Conservation (phyloP, 1,140 invertebrate genomes). For the Aphelenchoides avenae region DNA sequence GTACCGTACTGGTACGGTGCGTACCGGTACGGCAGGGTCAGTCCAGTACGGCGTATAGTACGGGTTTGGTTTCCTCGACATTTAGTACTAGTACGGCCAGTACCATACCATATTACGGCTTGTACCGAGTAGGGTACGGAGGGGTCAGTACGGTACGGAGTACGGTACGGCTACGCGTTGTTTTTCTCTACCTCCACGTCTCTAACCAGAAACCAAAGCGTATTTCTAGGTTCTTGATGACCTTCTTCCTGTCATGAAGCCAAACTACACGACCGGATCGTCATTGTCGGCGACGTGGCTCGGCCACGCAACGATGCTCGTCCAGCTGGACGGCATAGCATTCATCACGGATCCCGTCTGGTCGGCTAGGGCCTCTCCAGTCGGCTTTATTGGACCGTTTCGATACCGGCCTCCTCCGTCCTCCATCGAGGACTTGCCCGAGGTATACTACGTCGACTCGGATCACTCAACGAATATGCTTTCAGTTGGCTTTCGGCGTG, state of each 20-base stretch:
- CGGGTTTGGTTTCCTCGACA: too few relatives aligned
- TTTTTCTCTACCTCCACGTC: too few relatives aligned
- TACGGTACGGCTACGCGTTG: too few relatives aligned
- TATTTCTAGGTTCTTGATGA: conserved; percentile 19
- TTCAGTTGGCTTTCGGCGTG: conserved; percentile 38
- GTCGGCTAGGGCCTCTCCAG: conserved; percentile 25
- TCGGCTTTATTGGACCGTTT: conserved; percentile 22
- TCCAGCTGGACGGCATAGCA: conserved; percentile 29
- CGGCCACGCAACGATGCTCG: conserved; percentile 40
- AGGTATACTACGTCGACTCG: conserved; percentile 20
- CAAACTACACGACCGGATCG: conserved; percentile 20
- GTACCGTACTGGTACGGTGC: neutral
- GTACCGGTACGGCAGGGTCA: neutral
- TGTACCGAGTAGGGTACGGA: too few relatives aligned
- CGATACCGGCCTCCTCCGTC: conserved; percentile 39
- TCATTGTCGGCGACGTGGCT: conserved; percentile 38
- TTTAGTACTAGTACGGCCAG: too few relatives aligned
- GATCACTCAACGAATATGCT: neutral
- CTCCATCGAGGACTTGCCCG: conserved; percentile 37
- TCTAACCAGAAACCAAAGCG: neutral
- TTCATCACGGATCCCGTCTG: conserved; percentile 46
- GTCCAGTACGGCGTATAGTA: conserved; percentile 1
- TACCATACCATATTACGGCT: too few relatives aligned
- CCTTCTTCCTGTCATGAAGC: conserved; percentile 25
- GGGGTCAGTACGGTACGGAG: too few relatives aligned